Percentiles rank a stretch among this genome's conserved stretches.
phyloP scores from a whole-genome alignment of 2,888 invertebrate genomes.

The Nowickia ferox region DNA sequence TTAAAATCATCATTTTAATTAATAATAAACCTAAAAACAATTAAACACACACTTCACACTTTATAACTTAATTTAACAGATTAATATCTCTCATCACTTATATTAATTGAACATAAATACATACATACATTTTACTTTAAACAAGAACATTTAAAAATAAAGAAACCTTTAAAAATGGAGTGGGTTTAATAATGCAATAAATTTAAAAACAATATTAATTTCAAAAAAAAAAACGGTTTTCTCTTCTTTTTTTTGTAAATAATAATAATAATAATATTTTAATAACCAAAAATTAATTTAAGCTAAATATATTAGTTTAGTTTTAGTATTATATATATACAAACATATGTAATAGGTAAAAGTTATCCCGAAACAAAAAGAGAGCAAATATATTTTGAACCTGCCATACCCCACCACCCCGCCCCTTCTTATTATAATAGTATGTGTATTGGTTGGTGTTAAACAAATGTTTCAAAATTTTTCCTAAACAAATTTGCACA shows the following conservation, averaged over 20 bases:
- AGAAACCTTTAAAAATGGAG: slow-evolving; percentile 64
- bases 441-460: slow-evolving; percentile 75
- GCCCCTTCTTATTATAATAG: slow-evolving; percentile 14
- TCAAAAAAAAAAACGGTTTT: slow-evolving; percentile 1
- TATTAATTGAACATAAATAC: slow-evolving; percentile 36
- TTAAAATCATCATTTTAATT: slow-evolving; percentile 56
- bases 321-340: slow-evolving; percentile 29
- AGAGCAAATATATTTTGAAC: neutral
- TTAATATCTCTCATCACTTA: slow-evolving; percentile 47
- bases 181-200: slow-evolving; percentile 61
- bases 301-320: slow-evolving; percentile 37
- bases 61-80: slow-evolving; percentile 54
- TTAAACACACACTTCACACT: slow-evolving; percentile 52
- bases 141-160: slow-evolving; percentile 38
- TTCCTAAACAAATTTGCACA: slow-evolving; percentile 61
- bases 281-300: slow-evolving; percentile 41
- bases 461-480: slow-evolving; percentile 60
- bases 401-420: neutral
- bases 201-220: slow-evolving; percentile 9
- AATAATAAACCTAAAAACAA: slow-evolving; percentile 50
- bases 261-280: slow-evolving; percentile 27
- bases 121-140: slow-evolving; percentile 22
- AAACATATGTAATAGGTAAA: slow-evolving; percentile 41
- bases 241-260: slow-evolving; percentile 61
- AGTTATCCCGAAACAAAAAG: neutral